Conservation (phyloP, 2,113 vertebrate species). For the Apteryx mantelli region DNA sequence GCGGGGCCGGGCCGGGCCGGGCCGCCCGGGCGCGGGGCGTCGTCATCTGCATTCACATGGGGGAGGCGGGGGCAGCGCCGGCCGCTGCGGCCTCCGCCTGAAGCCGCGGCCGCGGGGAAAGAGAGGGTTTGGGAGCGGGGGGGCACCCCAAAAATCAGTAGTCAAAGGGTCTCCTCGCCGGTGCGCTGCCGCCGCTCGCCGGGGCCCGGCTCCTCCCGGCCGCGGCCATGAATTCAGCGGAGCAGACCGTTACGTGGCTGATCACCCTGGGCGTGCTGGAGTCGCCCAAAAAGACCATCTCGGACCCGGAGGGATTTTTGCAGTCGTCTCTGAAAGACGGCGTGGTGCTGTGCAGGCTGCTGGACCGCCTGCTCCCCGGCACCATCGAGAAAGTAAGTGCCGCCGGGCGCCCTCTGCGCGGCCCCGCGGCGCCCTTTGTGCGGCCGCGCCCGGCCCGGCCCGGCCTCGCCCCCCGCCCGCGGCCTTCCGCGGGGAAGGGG, state of each 20-base stretch:
- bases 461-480: constrained; percentile 28
- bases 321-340: constrained; percentile 92
- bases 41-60: constrained; percentile 80
- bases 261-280: constrained; percentile 95
- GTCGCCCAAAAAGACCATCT: constrained; percentile 94
- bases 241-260: constrained; percentile 97
- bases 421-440: constrained; percentile 65
- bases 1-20: too few species aligned
- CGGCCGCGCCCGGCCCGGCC: neutral
- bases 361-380: constrained; percentile 94
- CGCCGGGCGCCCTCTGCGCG: neutral
- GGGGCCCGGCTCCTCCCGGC: neutral
- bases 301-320: constrained; percentile 93
- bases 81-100: constrained; percentile 68
- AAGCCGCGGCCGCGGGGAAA: constrained; percentile 28
- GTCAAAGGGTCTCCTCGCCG: neutral
- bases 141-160: neutral
- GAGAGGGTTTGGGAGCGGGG: neutral
- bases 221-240: constrained; percentile 92
- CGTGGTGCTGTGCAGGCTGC: constrained; percentile 90
- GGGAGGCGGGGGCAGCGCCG: constrained; percentile 66
- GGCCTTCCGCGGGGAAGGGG: neutral
- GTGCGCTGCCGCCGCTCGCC: neutral
- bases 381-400: constrained; percentile 89
- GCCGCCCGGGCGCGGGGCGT: constrained; percentile 78